Evolutionary conservation across 2,113 vertebrate genomes (phyloP).

Genomic region (Tapirus terrestris): DNA sequence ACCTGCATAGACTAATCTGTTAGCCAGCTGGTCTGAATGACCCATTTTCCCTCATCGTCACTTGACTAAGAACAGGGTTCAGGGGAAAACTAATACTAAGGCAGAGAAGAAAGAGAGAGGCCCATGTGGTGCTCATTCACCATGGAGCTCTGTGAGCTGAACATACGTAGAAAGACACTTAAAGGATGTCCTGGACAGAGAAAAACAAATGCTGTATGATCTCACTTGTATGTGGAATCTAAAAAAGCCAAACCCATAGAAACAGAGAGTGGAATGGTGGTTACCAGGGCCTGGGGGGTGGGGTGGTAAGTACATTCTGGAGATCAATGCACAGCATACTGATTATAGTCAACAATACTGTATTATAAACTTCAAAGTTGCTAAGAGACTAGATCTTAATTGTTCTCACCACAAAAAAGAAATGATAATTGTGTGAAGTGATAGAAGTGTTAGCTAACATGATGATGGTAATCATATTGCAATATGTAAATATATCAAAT

Average conservation of each 20-base stretch:
- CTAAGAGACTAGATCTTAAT: not conserved
- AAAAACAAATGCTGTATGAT: not conserved
- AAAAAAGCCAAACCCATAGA: not conserved
- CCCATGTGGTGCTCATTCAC: not conserved
- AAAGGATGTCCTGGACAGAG: not conserved
- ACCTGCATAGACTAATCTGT: not conserved
- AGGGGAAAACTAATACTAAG: not conserved
- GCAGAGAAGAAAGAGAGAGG: not conserved
- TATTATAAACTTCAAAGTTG: not conserved
- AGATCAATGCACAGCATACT: not conserved
- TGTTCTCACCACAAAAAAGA: not conserved
- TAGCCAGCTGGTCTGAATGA: not conserved
- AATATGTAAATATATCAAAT: not conserved
- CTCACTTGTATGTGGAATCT: not conserved
- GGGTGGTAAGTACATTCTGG: not conserved
- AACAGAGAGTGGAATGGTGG: not conserved
- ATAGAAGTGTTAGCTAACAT: not conserved
- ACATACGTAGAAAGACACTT: not conserved
- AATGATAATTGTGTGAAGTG: not conserved
- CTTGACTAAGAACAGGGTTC: not conserved
- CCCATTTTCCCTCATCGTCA: not conserved
- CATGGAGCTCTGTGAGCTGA: not conserved
- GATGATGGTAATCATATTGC: not conserved
- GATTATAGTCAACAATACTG: not conserved
- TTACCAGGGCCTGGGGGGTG: not conserved